A percentile compares a stretch with the other conserved stretches of the same genome.
phyloP scores from a whole-genome alignment of 2,797 vertebrate genomes.

The Eidolon dupreanum region DNA sequence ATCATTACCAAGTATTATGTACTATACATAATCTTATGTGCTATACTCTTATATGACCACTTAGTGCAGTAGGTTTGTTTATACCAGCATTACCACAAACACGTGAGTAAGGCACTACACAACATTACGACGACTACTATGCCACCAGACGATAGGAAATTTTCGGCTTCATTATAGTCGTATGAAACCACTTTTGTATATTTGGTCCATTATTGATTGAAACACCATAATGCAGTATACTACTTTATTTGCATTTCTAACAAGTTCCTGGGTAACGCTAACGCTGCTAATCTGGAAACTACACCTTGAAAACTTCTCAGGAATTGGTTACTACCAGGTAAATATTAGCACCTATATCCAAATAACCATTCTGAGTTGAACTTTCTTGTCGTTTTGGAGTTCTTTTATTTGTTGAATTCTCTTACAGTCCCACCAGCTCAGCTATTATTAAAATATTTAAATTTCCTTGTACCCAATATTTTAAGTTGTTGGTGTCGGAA shows the following conservation, averaged over 20 bases:
- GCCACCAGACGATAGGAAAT: not conserved
- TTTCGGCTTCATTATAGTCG: not conserved
- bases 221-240: not conserved
- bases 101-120: not conserved
- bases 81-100: not conserved
- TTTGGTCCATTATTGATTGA: not conserved
- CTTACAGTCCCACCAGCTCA: not conserved
- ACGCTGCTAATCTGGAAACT: not conserved
- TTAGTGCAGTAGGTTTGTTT: not conserved
- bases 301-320: not conserved
- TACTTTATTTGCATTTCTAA: not conserved
- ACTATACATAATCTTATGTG: not conserved
- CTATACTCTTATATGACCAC: not conserved
- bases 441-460: not conserved
- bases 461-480: not conserved
- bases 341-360: not conserved
- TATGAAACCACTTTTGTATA: not conserved
- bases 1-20: not conserved
- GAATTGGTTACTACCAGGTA: not conserved
- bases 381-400: not conserved
- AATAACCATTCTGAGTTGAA: not conserved
- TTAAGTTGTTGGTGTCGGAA: not conserved
- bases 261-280: not conserved
- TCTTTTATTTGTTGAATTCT: not conserved
- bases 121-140: not conserved